Evolutionary conservation across 2,113 vertebrate genomes (phyloP).

Genomic region (Butastur rufipennis): DNA sequence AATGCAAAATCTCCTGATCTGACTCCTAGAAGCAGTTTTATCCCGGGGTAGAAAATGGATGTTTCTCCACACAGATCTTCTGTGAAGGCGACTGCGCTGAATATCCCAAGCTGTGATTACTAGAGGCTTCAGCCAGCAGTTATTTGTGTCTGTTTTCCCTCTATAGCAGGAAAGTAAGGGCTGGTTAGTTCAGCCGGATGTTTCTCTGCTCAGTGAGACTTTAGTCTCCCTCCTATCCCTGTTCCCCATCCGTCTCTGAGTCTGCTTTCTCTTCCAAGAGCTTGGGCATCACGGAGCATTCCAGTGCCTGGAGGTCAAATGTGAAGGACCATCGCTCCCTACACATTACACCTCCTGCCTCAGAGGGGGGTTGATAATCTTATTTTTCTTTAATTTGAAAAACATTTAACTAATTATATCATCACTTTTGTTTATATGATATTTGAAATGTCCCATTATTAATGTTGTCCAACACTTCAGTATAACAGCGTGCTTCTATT

Average conservation of each 20-base stretch:
- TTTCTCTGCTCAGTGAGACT: not conserved
- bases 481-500: not conserved
- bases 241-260: rapidly evolving
- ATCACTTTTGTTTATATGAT: not conserved
- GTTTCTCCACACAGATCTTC: not conserved
- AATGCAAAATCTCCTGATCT: not conserved
- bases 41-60: not conserved
- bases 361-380: not conserved
- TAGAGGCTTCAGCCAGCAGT: not conserved
- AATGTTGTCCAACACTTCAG: not conserved
- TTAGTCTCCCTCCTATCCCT: not conserved
- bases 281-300: not conserved
- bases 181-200: not conserved
- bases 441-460: not conserved
- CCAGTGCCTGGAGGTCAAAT: not conserved
- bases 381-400: not conserved
- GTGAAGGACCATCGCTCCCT: not conserved
- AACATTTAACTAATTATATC: not conserved
- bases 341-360: not conserved
- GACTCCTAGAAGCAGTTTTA: not conserved
- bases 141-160: not conserved
- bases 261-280: not conserved
- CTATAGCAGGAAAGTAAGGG: not conserved
- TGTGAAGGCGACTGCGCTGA: rapidly evolving
- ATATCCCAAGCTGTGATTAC: not conserved